Evolutionary conservation across 2,888 invertebrate genomes (phyloP).

Genomic region (Cheilosia vernalis): DNA sequence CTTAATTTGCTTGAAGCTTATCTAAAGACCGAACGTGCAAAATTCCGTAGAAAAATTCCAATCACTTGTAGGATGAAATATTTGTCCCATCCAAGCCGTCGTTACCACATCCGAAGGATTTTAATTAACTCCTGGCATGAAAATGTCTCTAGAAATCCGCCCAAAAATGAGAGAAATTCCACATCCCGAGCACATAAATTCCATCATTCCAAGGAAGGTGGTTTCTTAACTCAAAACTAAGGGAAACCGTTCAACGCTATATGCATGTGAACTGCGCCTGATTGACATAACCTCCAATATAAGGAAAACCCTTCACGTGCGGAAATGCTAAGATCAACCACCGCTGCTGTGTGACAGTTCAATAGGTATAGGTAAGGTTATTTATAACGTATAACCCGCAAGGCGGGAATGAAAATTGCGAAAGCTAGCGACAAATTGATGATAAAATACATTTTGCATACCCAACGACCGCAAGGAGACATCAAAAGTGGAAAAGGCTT

Average conservation of each 20-base stretch:
- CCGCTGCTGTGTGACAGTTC: not conserved
- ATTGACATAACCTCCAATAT: slow-evolving; percentile 13
- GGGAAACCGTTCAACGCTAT: not conserved
- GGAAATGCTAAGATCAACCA: not conserved
- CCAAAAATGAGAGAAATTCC: slow-evolving; percentile 13
- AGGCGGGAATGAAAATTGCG: slow-evolving; percentile 5
- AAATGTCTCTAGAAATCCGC: slow-evolving; percentile 3
- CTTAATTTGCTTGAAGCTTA: not conserved
- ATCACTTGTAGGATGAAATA: slow-evolving; percentile 2
- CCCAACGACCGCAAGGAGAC: slow-evolving; percentile 8
- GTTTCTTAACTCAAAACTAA: slow-evolving; percentile 3
- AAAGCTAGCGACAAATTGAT: slow-evolving; percentile 54
- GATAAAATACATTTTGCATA: slow-evolving; percentile 10
- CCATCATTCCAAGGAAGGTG: not conserved
- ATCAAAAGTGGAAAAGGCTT: not conserved
- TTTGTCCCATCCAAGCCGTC: not conserved
- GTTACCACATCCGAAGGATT: slow-evolving; percentile 7
- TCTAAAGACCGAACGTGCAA: slow-evolving; percentile 15
- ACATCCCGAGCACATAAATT: slow-evolving; percentile 6
- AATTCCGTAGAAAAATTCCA: slow-evolving; percentile 24
- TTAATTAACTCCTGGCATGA: slow-evolving; percentile 54
- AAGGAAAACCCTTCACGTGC: not conserved
- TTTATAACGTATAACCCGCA: too few relatives aligned
- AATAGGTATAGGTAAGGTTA: not conserved
- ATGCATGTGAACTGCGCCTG: slow-evolving; percentile 2